Evolutionary conservation across 2,113 vertebrate species (phyloP).

Genomic region (Vulpes ferrilata): DNA sequence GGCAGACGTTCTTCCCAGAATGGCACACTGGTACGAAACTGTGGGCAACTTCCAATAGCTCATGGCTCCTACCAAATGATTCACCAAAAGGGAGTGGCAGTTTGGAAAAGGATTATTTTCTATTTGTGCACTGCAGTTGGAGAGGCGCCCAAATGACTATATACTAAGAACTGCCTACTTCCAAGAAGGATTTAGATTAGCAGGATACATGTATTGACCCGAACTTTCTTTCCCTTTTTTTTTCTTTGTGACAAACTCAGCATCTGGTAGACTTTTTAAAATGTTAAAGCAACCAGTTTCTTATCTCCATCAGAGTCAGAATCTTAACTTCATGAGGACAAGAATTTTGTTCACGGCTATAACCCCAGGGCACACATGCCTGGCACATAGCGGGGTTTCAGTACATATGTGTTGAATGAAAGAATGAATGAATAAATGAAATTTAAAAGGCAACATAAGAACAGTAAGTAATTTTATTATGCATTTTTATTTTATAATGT

Average conservation of each 20-base stretch:
- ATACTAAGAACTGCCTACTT: neutral
- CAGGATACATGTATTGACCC: neutral
- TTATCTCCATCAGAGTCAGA: neutral
- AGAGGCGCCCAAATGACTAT: neutral
- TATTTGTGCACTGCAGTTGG: neutral
- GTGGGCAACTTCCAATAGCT: neutral
- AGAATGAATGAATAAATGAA: neutral
- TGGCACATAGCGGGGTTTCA: neutral
- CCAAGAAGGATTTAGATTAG: neutral
- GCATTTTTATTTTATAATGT: neutral
- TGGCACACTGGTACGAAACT: neutral
- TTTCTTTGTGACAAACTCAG: neutral
- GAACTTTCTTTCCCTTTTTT: neutral
- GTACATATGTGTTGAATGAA: neutral
- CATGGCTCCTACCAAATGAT: neutral
- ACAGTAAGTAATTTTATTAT: neutral
- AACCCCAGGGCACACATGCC: neutral
- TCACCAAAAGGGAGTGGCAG: neutral
- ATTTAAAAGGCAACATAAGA: conserved; percentile 11
- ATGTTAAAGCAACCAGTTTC: neutral
- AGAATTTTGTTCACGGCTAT: neutral
- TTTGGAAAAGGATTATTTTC: neutral
- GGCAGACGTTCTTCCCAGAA: neutral
- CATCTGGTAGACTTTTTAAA: neutral
- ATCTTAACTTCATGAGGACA: neutral